Evolutionary conservation across 2,797 vertebrate species (phyloP), one percentile per base, ranked within the genome.

Genomic region (Mastacembelus armatus): DNA sequence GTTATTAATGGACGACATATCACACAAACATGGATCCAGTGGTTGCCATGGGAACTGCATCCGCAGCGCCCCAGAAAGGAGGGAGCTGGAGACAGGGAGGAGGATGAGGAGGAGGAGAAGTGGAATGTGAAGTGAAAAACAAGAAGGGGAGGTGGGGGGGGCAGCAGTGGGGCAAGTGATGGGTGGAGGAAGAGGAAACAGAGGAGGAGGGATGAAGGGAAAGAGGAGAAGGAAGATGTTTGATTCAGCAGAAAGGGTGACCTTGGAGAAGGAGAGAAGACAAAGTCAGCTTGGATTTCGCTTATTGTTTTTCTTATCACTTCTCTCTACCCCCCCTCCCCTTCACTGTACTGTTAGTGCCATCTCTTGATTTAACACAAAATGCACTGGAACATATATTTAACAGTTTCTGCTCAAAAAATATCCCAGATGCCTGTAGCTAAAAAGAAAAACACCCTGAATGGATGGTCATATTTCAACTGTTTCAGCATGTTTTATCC

Each of bases 1-100:
- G 78, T 87, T 92, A 91, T 91, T 93, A 93, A 92, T 91, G 89
- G 89, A 87, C 84, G 81, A 71, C 89, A 87, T 73, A 92, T 89
- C 90, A 89, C 85, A 88, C 85, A 87, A 90, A 90, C 89, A 88
- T 84, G 82, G 89, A 91, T 81, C 77, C 73, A 72, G 89, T 71
- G 84, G 94, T 95, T 93, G 89, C 93, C 88, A 95, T 94, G 92
- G 94, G 78, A 94, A 95, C 93, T 93, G 90, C 92, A 93, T 94
- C 92, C 85, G 92, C 91, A 93, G 91, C 84, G 66, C 81, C 74
- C 76, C 81, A 80, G 77, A 83, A 88, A 76, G 61, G 58, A 78
- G 56, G 56, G 62, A 44, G 71, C 39, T 52, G 21, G 30, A 21
- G 36, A 10, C 27, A 11, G 65, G 40, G 30, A 3, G 24, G 18